Evolutionary conservation across 2,888 invertebrate genomes (phyloP), one percentile per base, ranked within the genome.

Genomic region (Morpho helenor): DNA sequence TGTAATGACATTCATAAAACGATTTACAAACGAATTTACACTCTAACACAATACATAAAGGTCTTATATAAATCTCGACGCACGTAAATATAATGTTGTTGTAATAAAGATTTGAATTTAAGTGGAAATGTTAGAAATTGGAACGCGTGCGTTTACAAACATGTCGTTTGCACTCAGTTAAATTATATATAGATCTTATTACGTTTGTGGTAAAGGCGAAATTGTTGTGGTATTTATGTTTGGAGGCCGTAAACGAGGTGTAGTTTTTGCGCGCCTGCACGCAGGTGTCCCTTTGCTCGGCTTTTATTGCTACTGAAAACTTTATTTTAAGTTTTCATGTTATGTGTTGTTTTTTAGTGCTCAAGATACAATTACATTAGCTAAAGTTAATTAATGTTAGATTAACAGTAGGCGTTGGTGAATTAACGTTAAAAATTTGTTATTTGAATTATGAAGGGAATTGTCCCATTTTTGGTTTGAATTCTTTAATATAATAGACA

Each of bases 111-210:
- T 80, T 81, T 78, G 75, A 76, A 80, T 80, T 79, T 77, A 80
- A 80, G 76, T 73, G 71, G 76, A 79, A 79, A 79, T 71, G 64
- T 77, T 82, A 81, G 83, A 82, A 83, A 84, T 80, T 77, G 74
- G 79, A 83, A 83, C 81, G 75, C 70, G 66, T 74, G 72, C 74
- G 74, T 74, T 71, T 72, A 72, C 72, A 71, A 74, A 55, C 41
- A 54, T 48, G 41, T 55, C 23, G 8, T 49, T 55, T 47, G 43
- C 54, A 43, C 42, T 49, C 48, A 22, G 3, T 22, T 8, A 47
- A 54, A 47, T 47, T 55, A 46, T 8, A 47, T 56, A 56, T 58
- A 31, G 7, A 45, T 49, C 48, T 59, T 56, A 57, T 44, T 0
- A 0, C 7, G 3, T 10, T n/a, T 6, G 9, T 0, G 1, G 8